Base-by-base conservation (phyloP, 2,113 vertebrate genomes). In the Macroglossus sobrinus region DNA sequence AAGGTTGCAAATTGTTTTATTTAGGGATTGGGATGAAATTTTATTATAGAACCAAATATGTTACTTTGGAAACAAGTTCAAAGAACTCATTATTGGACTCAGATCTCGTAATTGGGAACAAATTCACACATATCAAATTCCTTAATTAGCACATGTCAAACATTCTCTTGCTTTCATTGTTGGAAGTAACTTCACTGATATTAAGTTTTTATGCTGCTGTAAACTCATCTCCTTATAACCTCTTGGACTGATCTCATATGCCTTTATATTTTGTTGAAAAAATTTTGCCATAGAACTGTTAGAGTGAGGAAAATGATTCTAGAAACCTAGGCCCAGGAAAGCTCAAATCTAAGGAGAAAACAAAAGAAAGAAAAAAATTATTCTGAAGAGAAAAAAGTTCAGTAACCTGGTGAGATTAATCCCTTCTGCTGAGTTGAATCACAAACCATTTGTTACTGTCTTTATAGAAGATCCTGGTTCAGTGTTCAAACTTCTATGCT, bases 71-170 rank as follows among this genome's bases (percentile, higher is more conserved):
- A 97, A 98, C 61, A 94, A 72, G 93, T 97, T 98, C 94, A 97
- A 95, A 97, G 89, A 96, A 93, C 95, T 96, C 91, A 91, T 97
- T 96, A 96, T 86, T 96, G 81, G 91, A 97, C 72, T 96, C 95
- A 86, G 91, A 94, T 97, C 81, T 97, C 89, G 79, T 96, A 96
- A 97, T 93, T 97, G 97, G 97, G 97, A 97, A 96, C 93, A 96
- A 93, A 97, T 98, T 98, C 96, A 93, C 97, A 97, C 95, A 68
- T 96, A 95, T 91, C 94, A 95, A 89, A 91, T 81, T 89, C 30
- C 50, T 95, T 97, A 97, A 98, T 98, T 98, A 97, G 94, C 96
- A 95, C 95, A 96, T 97, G 95, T 57, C 95, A 97, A 94, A 95
- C 91, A 95, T 91, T 88, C 66, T 93, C 80, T 93, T 30, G 0